Percentiles rank a stretch among this genome's conserved stretches.
These are phyloP conservation scores for Chironomus tepperi DNA, from an alignment of 1,140 invertebrate species.

Conservation along the genomic window DNA sequence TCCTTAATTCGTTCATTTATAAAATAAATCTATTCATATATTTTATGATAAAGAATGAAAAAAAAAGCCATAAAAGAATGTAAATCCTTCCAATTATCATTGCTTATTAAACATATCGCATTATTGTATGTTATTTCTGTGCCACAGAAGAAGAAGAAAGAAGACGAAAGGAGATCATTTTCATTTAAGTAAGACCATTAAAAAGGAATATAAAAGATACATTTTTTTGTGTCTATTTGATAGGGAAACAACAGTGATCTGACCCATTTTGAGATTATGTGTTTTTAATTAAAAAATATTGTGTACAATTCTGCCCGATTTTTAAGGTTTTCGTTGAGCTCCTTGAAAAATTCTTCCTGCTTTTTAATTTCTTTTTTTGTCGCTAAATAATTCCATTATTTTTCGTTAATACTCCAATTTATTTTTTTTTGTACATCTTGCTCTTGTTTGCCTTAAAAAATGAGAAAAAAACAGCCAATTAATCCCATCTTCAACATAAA, in stretches of 20 bases:
- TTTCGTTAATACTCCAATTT: constrained; percentile 24
- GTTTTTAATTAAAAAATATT: constrained; percentile 24
- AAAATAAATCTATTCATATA: neutral
- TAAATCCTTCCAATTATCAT: constrained; percentile 13
- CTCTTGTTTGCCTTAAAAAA: neutral
- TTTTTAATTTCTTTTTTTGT: constrained; percentile 21
- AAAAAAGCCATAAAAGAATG: neutral
- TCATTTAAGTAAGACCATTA: neutral
- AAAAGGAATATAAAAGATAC: constrained; percentile 1
- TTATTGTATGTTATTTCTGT: neutral
- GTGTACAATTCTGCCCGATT: neutral
- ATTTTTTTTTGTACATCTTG: constrained; percentile 2
- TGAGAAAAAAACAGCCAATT: constrained; percentile 15
- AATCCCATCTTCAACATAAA: constrained; percentile 18
- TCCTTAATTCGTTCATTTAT: no score
- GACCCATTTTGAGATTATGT: constrained; percentile 22
- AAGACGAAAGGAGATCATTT: neutral
- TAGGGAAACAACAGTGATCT: neutral
- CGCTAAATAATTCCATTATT: constrained; percentile 25
- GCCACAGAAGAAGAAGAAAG: neutral
- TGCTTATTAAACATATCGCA: constrained; percentile 1
- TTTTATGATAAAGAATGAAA: neutral
- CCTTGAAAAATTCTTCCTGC: neutral
- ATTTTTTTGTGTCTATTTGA: neutral
- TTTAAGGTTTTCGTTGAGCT: neutral